A percentile compares a stretch with the other conserved stretches of the same genome.
Conservation (phyloP, 1,140 invertebrate genomes). For the Drosophila nigrodunni region DNA sequence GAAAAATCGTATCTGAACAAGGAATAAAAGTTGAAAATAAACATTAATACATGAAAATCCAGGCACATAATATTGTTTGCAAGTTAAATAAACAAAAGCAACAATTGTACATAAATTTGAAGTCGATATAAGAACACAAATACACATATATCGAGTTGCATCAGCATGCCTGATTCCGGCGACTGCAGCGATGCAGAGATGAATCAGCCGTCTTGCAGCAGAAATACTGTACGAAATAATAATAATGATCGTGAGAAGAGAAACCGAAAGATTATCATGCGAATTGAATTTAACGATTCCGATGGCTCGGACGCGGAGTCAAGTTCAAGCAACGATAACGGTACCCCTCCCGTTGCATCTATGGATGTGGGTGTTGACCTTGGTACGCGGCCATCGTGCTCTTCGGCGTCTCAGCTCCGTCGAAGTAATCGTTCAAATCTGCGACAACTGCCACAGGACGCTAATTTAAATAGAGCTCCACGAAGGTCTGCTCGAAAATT, state of each 20-base stretch:
- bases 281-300: conserved; percentile 81
- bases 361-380: conserved; percentile 35
- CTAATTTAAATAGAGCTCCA: conserved; percentile 61
- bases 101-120: conserved; percentile 19
- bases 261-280: conserved; percentile 81
- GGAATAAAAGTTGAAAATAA: conserved; percentile 51
- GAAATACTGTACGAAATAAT: conserved; percentile 32
- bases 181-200: conserved; percentile 57
- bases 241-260: conserved; percentile 47
- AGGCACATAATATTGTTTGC: not conserved
- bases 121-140: conserved; percentile 26
- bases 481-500: conserved; percentile 52
- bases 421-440: conserved; percentile 24
- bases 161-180: conserved; percentile 79
- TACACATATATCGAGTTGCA: conserved; percentile 64
- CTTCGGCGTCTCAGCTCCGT: conserved; percentile 20
- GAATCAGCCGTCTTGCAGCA: conserved; percentile 71
- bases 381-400: conserved; percentile 43
- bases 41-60: conserved; percentile 37
- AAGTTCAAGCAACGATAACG: conserved; percentile 45
- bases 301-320: conserved; percentile 59
- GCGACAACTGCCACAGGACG: conserved; percentile 45
- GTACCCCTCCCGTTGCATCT: conserved; percentile 27
- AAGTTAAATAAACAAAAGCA: conserved; percentile 2
- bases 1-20: conserved; percentile 55